Percentiles rank a stretch among this genome's conserved stretches.
phyloP scores from a whole-genome alignment of 2,797 vertebrate species.

The Gambelia wislizenii region DNA sequence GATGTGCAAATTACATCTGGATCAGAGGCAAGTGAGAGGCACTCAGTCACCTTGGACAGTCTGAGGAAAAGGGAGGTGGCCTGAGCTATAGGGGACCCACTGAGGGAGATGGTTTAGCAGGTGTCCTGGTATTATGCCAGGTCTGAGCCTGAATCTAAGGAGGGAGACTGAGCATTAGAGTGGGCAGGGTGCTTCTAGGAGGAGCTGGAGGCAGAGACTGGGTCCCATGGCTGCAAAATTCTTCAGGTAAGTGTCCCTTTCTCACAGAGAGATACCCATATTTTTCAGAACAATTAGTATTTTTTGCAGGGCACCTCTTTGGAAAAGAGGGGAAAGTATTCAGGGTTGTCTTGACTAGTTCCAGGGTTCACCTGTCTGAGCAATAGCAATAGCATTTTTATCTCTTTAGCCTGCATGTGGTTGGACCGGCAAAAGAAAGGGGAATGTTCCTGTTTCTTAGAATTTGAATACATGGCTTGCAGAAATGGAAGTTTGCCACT shows the following conservation, averaged over 20 bases:
- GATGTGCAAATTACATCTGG: background rate
- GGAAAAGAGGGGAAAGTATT: background rate
- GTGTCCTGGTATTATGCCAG: conserved; percentile 18
- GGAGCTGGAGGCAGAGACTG: background rate
- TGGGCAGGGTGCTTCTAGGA: background rate
- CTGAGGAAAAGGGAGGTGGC: background rate
- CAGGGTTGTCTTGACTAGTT: background rate
- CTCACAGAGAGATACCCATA: background rate
- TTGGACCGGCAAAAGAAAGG: background rate
- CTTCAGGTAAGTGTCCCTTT: conserved; percentile 19
- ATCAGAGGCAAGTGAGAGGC: background rate
- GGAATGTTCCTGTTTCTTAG: background rate
- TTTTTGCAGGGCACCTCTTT: background rate
- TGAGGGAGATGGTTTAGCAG: conserved; percentile 27
- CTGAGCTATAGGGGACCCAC: background rate
- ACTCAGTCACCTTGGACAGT: background rate
- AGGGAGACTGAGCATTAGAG: background rate
- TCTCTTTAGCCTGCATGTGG: background rate
- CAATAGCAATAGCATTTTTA: background rate
- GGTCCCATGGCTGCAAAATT: conserved; percentile 39
- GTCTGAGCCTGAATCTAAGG: background rate
- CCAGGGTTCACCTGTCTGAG: conserved; percentile 25
- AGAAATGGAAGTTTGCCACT: background rate
- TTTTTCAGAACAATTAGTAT: background rate
- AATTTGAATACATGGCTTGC: background rate